These are phyloP conservation scores for Drosophila yakuba DNA, from an alignment of 1,140 invertebrate species.

Conservation along the genomic window DNA sequence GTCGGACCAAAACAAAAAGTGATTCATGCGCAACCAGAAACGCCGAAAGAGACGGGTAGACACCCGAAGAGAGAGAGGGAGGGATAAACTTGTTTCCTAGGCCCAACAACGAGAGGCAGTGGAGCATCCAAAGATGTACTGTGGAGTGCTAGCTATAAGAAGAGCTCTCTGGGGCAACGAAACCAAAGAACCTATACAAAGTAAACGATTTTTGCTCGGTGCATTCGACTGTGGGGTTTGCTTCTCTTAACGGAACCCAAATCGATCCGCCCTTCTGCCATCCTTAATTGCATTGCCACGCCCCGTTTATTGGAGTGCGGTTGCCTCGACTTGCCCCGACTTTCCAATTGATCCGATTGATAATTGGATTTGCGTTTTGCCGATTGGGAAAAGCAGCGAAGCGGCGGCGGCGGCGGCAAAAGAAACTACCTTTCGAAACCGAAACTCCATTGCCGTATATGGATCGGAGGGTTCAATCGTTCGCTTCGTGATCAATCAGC, in stretches of 20 bases:
- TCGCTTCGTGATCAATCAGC: conserved; percentile 53
- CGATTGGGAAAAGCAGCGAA: conserved; percentile 33
- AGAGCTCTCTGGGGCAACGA: conserved; percentile 3
- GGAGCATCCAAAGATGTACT: conserved; percentile 40
- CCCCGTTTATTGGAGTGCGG: conserved; percentile 67
- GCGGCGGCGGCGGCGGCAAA: too few relatives aligned
- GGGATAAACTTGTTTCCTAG: conserved; percentile 52
- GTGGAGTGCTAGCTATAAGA: conserved; percentile 1
- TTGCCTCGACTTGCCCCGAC: conserved; percentile 35
- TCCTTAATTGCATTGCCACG: conserved; percentile 60
- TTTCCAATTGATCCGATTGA: conserved; percentile 76
- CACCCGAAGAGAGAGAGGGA: conserved; percentile 14
- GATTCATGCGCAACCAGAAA: conserved; percentile 75
- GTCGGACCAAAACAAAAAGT: conserved; percentile 57
- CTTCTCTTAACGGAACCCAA: conserved; percentile 28
- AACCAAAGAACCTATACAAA: background rate
- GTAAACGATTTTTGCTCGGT: background rate
- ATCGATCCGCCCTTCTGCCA: conserved; percentile 38
- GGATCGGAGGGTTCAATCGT: conserved; percentile 12
- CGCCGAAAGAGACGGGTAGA: conserved; percentile 18
- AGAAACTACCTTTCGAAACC: conserved; percentile 46
- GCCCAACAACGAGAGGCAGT: conserved; percentile 23
- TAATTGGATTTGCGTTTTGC: conserved; percentile 68
- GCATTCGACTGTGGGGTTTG: conserved; percentile 19
- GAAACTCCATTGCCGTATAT: conserved; percentile 26